Evolutionary conservation across 1,140 invertebrate genomes (phyloP).

Genomic region (Elymnias hypermnestra): DNA sequence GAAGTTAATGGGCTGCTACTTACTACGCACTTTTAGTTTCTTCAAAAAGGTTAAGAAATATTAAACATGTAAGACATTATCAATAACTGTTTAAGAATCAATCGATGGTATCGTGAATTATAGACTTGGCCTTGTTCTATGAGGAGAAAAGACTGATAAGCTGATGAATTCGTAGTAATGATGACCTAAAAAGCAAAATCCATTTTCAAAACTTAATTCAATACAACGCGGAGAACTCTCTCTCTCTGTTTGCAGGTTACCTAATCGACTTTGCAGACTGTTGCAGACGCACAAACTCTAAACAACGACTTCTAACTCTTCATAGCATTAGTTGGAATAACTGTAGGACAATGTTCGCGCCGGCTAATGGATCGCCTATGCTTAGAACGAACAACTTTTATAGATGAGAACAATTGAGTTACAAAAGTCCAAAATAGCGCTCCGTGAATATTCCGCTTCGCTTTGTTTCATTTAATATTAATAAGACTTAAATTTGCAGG

Average conservation of each 20-base stretch:
- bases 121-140: no score
- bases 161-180: no score
- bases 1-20: no score
- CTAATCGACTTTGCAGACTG: constrained; percentile 49
- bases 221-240: not conserved
- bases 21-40: no score
- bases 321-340: constrained; percentile 60
- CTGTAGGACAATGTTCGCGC: constrained; percentile 45
- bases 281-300: constrained; percentile 42
- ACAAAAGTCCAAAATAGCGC: constrained; percentile 44
- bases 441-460: not conserved
- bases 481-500: not conserved
- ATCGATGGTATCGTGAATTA: no score
- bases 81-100: no score
- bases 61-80: no score
- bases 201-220: no score
- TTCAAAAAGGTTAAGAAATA: no score
- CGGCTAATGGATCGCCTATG: constrained; percentile 60
- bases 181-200: no score
- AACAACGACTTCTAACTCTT: constrained; percentile 48
- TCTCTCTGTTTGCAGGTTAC: not conserved
- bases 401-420: constrained; percentile 54
- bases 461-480: constrained; percentile 10
- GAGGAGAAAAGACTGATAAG: no score
- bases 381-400: constrained; percentile 57